A percentile compares a stretch with the other conserved stretches of the same genome.
Evolutionary conservation across 1,140 invertebrate genomes (phyloP).

Genomic region (honey bee (Apis mellifera)): DNA sequence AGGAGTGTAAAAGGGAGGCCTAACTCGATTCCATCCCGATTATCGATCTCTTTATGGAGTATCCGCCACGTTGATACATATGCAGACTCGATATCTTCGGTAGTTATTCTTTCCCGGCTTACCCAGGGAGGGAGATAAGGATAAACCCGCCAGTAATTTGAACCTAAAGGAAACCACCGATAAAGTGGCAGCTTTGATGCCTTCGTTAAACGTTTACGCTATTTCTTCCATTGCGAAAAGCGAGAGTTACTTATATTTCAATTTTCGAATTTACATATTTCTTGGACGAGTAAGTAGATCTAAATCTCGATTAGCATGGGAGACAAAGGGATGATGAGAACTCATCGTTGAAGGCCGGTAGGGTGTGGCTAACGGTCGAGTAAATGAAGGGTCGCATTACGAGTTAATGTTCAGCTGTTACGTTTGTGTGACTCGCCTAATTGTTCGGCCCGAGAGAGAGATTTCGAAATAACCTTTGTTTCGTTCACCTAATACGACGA

Average conservation of each 20-base stretch:
- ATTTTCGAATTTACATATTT: background rate
- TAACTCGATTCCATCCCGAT: background rate
- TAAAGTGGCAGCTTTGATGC: constrained; percentile 44
- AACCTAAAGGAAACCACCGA: constrained; percentile 58
- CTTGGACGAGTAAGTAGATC: constrained; percentile 66
- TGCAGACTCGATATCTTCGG: constrained; percentile 79
- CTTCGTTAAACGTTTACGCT: constrained; percentile 43
- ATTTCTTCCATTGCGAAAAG: constrained; percentile 3
- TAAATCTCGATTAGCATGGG: constrained; percentile 65
- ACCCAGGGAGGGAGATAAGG: constrained; percentile 74
- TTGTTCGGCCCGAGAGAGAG: constrained; percentile 72
- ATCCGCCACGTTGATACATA: constrained; percentile 75
- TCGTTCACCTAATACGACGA: constrained; percentile 11
- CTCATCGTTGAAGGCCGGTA: constrained; percentile 60
- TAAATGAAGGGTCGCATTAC: constrained; percentile 82
- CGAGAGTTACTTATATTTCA: background rate
- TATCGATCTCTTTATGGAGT: constrained; percentile 70
- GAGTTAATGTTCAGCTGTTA: constrained; percentile 82
- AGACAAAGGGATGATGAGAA: constrained; percentile 71
- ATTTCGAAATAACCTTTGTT: constrained; percentile 63
- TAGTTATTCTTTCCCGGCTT: constrained; percentile 77
- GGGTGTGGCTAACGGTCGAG: constrained; percentile 78
- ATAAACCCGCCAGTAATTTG: constrained; percentile 75
- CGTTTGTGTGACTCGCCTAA: constrained; percentile 79
- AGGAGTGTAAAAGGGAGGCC: background rate